Conservation (phyloP, 2,113 vertebrate genomes). For the Thamnophis sirtalis region DNA sequence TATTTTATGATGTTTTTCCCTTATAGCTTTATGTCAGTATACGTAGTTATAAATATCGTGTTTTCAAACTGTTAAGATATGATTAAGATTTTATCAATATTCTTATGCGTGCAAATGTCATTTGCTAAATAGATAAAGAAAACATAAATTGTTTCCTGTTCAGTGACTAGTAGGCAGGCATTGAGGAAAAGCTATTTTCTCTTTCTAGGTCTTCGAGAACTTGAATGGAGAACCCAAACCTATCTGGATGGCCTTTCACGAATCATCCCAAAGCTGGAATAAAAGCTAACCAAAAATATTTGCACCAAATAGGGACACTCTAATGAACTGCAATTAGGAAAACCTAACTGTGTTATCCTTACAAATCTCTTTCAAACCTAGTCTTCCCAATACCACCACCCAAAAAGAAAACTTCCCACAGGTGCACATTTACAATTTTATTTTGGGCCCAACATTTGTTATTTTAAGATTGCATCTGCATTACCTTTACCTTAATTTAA, state of each 20-base stretch:
- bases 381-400: not conserved
- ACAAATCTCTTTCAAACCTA: not conserved
- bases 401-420: slow-evolving; percentile 1
- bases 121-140: slow-evolving; percentile 27
- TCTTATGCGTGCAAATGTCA: slow-evolving; percentile 49
- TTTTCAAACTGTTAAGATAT: slow-evolving; percentile 27
- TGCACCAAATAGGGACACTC: not conserved
- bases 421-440: not conserved
- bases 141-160: slow-evolving; percentile 39
- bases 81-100: slow-evolving; percentile 24
- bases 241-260: not conserved
- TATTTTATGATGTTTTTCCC: not conserved
- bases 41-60: slow-evolving; percentile 1
- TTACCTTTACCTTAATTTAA: not conserved
- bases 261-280: not conserved
- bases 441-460: slow-evolving; percentile 1
- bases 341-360: not conserved
- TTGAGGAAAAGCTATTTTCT: slow-evolving; percentile 20
- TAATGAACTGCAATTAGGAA: slow-evolving; percentile 41
- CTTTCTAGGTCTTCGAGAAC: not conserved
- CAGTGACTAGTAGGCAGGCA: slow-evolving; percentile 28
- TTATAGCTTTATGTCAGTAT: slow-evolving; percentile 39
- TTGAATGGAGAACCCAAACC: slow-evolving; percentile 17
- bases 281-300: slow-evolving; percentile 14
- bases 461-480: not conserved